A percentile compares a stretch with the other conserved stretches of the same genome.
Evolutionary conservation across 1,140 invertebrate species (phyloP).

Genomic region (Nixonia krombeini): DNA sequence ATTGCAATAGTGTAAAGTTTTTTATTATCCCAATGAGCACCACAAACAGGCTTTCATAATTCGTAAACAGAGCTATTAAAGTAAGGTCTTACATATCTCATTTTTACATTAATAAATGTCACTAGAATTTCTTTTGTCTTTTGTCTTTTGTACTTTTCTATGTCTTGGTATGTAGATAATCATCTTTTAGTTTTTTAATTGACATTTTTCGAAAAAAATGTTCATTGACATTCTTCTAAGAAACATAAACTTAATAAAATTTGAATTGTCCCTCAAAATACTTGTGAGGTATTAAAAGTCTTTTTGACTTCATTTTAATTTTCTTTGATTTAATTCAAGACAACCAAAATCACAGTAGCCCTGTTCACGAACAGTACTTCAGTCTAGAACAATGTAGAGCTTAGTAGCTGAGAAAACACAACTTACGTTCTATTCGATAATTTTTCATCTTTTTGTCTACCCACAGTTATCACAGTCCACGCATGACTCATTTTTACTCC

Average conservation of each 20-base stretch:
- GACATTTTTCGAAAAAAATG: no score
- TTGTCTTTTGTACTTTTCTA: neutral
- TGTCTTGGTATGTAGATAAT: no score
- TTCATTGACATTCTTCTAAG: no score
- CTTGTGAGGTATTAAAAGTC: no score
- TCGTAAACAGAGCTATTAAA: constrained; percentile 27
- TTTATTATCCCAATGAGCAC: constrained; percentile 41
- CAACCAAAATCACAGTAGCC: constrained; percentile 18
- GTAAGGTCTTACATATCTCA: neutral
- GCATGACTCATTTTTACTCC: constrained; percentile 67
- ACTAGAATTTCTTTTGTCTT: constrained; percentile 22
- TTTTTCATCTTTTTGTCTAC: constrained; percentile 49
- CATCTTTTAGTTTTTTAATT: constrained; percentile 7
- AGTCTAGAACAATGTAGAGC: constrained; percentile 19
- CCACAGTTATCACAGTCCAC: constrained; percentile 70
- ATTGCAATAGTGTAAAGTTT: neutral
- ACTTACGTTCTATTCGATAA: constrained; percentile 30
- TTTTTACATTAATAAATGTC: constrained; percentile 5
- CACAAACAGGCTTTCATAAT: constrained; percentile 42
- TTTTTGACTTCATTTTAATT: no score
- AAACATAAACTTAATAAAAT: no score
- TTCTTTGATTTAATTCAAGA: no score
- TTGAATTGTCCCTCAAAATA: no score
- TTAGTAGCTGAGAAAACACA: constrained; percentile 16
- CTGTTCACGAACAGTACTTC: constrained; percentile 17